A percentile compares a stretch with the other conserved stretches of the same genome.
These are phyloP conservation scores for Protophormia terraenovae DNA, from an alignment of 2,888 invertebrate genomes.

Conservation along the genomic window DNA sequence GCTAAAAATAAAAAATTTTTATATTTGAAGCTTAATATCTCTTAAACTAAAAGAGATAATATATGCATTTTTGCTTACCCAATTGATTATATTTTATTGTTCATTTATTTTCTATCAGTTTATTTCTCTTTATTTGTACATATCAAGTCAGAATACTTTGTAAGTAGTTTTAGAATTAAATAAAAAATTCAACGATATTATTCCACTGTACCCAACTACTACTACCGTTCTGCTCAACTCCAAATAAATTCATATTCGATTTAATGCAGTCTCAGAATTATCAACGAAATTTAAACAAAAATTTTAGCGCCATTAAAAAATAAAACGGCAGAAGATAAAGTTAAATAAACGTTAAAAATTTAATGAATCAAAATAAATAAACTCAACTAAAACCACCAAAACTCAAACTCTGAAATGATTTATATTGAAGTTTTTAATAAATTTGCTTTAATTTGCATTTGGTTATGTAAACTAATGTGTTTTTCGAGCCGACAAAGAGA, in stretches of 20 bases:
- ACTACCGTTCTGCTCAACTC: not conserved
- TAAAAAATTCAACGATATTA: not conserved
- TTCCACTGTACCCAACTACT: not conserved
- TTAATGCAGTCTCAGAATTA: not conserved
- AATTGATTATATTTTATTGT: no score
- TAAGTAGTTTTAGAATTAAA: no score
- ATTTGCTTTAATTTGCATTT: not conserved
- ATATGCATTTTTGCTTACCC: no score
- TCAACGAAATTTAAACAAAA: not conserved
- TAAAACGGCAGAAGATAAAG: not conserved
- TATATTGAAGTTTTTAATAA: not conserved
- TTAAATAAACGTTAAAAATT: not conserved
- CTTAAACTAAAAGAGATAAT: no score
- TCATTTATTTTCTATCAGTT: no score
- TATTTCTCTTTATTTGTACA: no score
- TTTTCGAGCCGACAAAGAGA: conserved; percentile 9
- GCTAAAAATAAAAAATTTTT: no score
- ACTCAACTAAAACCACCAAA: not conserved
- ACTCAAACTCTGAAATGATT: not conserved
- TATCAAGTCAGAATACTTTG: no score
- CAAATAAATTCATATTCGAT: not conserved
- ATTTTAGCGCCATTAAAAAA: not conserved
- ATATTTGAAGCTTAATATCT: no score
- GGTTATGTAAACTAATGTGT: conserved; percentile 2
- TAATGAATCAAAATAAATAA: not conserved